These are phyloP conservation scores for Cephus nigrinus DNA, from an alignment of 2,888 invertebrate species.

Conservation along the genomic window DNA sequence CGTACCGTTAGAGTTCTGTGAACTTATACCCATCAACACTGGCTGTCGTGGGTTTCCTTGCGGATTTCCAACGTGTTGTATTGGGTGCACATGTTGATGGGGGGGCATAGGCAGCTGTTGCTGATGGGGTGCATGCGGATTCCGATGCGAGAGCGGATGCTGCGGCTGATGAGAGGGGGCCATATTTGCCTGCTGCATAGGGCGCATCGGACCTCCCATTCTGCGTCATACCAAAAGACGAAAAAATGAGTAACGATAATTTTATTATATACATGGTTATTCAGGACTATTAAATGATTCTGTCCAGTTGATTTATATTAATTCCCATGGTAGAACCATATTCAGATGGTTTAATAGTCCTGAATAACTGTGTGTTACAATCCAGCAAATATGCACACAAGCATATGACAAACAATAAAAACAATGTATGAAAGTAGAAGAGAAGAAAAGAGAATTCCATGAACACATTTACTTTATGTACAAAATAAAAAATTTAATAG, in stretches of 20 bases:
- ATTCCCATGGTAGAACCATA: too few relatives aligned
- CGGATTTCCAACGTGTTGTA: constrained; percentile 59
- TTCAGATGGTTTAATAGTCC: too few relatives aligned
- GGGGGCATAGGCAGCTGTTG: constrained; percentile 62
- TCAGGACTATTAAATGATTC: too few relatives aligned
- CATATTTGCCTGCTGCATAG: constrained; percentile 63
- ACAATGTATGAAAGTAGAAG: too few relatives aligned
- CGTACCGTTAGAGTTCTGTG: constrained; percentile 59
- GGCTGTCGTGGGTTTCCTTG: constrained; percentile 63
- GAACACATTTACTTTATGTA: too few relatives aligned
- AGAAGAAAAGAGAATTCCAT: too few relatives aligned
- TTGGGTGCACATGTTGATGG: constrained; percentile 55
- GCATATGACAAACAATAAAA: too few relatives aligned
- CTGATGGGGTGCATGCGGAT: constrained; percentile 51
- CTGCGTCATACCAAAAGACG: constrained; percentile 41
- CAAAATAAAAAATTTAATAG: too few relatives aligned
- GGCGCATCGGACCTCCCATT: constrained; percentile 62
- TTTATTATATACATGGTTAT: too few relatives aligned
- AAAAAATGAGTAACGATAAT: constrained; percentile 23
- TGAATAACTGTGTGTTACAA: too few relatives aligned
- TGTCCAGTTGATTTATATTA: too few relatives aligned
- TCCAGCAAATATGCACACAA: too few relatives aligned
- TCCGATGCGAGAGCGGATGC: constrained; percentile 57
- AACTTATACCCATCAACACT: constrained; percentile 70
- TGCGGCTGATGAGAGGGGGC: constrained; percentile 60